Base-by-base conservation (phyloP, 2,113 vertebrate genomes). In the rabbit (Oryctolagus cuniculus) region DNA sequence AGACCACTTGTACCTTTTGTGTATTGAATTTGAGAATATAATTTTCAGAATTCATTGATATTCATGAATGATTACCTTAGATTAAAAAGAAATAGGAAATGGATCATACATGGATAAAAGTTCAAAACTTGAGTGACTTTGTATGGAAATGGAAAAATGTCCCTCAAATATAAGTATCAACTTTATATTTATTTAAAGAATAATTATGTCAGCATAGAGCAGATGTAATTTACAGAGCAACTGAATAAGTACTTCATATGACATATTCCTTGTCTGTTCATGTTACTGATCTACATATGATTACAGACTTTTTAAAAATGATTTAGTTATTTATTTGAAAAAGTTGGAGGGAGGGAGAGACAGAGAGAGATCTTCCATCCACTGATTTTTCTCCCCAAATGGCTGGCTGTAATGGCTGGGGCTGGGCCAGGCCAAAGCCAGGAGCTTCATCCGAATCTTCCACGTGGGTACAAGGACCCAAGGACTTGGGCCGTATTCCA, bases 41-140 rank as follows among this genome's bases (percentile, higher is more conserved):
- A 96, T 96, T 96, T 96, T 96, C 95, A 92, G 93, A 97, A 96
- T 93, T 97, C 53, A 95, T 85, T 97, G 97, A 97, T 96, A 96
- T 97, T 97, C 96, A 96, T 97, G 96, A 97, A 96, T 97, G 96
- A 97, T 97, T 96, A 95, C 79, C 75, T 96, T 94, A 58, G 69
- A 81, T 95, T 31, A 86, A 95, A 77, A 96, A 90, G 58, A 31
- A 96, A 80, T 2, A 64, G 85, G 16, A 93, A 93, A 80, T 91
- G 69, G 63, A 70, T 88, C 69, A 85, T 80, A 92, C 6, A 25
- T 79, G 75, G 64, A 64, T 93, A n/a, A 79, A 74, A 55, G 27
- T 87, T 90, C 15, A 91, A 58, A 90, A 86, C 58, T 84, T 10
- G 1, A 78, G 84, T 95, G 73, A 63, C 75, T 94, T 91, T 55